Evolutionary conservation across 2,888 invertebrate genomes (phyloP).

Genomic region (Diogma glabrata): DNA sequence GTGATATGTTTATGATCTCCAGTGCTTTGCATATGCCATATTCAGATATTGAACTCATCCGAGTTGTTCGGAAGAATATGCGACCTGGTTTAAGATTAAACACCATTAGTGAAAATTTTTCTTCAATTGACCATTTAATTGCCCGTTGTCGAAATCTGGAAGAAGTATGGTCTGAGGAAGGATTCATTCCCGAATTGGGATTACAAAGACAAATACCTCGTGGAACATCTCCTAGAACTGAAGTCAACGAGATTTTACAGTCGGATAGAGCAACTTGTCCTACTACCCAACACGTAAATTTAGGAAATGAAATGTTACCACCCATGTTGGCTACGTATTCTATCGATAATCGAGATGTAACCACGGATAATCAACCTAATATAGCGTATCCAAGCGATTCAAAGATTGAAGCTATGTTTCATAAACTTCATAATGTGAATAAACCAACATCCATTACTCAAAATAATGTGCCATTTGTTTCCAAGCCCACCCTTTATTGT

Average conservation of each 20-base stretch:
- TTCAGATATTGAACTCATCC: not conserved
- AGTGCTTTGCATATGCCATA: not conserved
- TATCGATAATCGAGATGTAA: not conserved
- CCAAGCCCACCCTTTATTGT: too few relatives aligned
- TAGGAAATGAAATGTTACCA: too few relatives aligned
- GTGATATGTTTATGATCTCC: not conserved
- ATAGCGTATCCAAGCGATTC: too few relatives aligned
- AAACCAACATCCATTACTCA: too few relatives aligned
- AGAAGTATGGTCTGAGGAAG: not conserved
- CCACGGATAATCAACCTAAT: too few relatives aligned
- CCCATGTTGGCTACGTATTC: too few relatives aligned
- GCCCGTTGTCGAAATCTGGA: not conserved
- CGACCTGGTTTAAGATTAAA: not conserved
- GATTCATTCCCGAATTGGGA: not conserved
- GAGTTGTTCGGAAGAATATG: not conserved
- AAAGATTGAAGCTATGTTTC: too few relatives aligned
- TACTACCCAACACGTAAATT: too few relatives aligned
- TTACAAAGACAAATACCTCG: not conserved
- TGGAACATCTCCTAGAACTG: not conserved
- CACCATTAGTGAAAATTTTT: not conserved
- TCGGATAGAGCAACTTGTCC: too few relatives aligned
- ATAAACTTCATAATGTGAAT: too few relatives aligned
- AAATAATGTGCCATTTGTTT: too few relatives aligned
- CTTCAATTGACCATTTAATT: not conserved
- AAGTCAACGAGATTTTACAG: not conserved